Base-by-base conservation (phyloP, 37 sponge, comb jelly and placozoan genomes). In the Chondrosia reniformis region DNA sequence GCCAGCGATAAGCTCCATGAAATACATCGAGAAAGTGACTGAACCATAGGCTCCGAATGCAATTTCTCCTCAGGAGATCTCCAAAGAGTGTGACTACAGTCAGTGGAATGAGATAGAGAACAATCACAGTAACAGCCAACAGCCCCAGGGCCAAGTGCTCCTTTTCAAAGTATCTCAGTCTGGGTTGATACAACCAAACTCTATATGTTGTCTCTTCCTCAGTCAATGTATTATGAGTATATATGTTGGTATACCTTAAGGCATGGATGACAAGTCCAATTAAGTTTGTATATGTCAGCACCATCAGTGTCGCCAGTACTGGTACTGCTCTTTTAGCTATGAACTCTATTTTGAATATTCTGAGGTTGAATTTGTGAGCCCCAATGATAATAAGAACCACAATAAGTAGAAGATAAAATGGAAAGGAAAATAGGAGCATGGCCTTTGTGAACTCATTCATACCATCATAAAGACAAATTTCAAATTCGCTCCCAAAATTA, bases 301-400 rank as follows among this genome's bases (percentile, higher is more conserved):
- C 37, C 72, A 69, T 69, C 44, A 69, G 39, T 41, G 72, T 69
- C 25, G 72, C 72, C 72, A 69, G 43, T 40, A 69, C 40, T 39
- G 72, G 72, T 34, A 69, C 72, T 39, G 72, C 32, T 69, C 72
- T 69, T 25, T 44, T 69, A n/a, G 72, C 72, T 34, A 69, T 21
- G 36, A 39, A 69, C 19, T 5, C 21, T 8, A 37, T 21, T 21
- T 25, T 30, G 43, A 69, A 69, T 28, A 64, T 64, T 39, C 43
- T 69, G 72, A 13, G 24, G 40, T 39, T 39, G 41, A 36, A 69
- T 19, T 69, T 69, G 43, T 69, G 72, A 7, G 72, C 15, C n/a
- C 17, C 72, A 39, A 69, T 69, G n/a, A 40, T 69, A 19, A 40
- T 69, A 17, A 40, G n/a, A 17, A 69, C 42, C 2, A 69, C 21